Evolutionary conservation across 2,888 invertebrate species (phyloP).

Genomic region (Ochlodes sylvanus): DNA sequence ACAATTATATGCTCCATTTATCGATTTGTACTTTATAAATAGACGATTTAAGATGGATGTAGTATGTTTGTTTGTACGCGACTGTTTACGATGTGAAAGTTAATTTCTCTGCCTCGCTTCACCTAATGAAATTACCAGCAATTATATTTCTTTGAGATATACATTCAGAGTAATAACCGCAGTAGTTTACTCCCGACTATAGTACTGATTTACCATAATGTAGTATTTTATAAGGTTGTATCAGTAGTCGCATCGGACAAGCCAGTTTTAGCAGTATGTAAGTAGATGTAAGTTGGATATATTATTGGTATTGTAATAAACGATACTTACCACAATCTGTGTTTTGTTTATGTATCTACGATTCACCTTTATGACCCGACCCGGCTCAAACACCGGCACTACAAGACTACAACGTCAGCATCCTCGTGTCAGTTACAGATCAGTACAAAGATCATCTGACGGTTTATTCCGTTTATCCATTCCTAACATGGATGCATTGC

Average conservation of each 20-base stretch:
- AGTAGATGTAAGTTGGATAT: slow-evolving; percentile 73
- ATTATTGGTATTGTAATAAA: slow-evolving; percentile 79
- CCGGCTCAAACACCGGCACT: no score
- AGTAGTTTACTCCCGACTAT: slow-evolving; percentile 38
- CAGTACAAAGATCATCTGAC: no score
- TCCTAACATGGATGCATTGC: no score
- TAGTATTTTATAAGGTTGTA: slow-evolving; percentile 51
- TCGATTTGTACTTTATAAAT: slow-evolving; percentile 11
- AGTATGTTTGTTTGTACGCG: slow-evolving; percentile 20
- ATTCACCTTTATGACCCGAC: no score
- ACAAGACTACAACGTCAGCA: no score
- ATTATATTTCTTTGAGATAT: slow-evolving; percentile 32
- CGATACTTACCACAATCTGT: slow-evolving; percentile 61
- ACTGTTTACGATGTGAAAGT: slow-evolving; percentile 5
- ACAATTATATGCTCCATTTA: slow-evolving; percentile 5
- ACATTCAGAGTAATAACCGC: slow-evolving; percentile 5
- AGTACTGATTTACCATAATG: slow-evolving; percentile 56
- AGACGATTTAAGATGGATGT: slow-evolving; percentile 20
- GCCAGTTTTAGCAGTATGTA: slow-evolving; percentile 70
- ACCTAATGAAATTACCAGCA: slow-evolving; percentile 49
- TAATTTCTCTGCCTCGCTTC: slow-evolving; percentile 35
- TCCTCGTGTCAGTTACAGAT: no score
- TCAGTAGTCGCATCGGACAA: slow-evolving; percentile 58
- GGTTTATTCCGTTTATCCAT: no score
- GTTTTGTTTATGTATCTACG: slow-evolving; percentile 56